A percentile compares a stretch with the other conserved stretches of the same genome.
Evolutionary conservation across 2,888 invertebrate genomes (phyloP).

Genomic region (Sesamia inferens): DNA sequence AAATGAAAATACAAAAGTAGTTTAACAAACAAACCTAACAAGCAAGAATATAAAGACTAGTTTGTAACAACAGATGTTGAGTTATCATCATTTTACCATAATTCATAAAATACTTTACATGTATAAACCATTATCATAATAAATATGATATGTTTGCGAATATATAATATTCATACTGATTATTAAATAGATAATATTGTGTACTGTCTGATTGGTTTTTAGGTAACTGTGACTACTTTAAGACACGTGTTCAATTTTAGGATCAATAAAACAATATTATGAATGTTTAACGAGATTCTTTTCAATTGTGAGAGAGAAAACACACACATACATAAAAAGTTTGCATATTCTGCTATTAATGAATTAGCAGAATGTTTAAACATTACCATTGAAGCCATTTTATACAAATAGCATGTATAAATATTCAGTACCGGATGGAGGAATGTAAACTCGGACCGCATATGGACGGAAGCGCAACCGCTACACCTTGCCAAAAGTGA

Average conservation of each 20-base stretch:
- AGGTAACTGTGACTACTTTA: slow-evolving; percentile 2
- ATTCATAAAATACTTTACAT: slow-evolving; percentile 53
- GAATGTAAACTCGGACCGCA: not conserved
- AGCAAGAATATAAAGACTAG: not conserved
- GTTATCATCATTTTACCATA: slow-evolving; percentile 57
- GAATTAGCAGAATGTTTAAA: not conserved
- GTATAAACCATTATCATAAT: slow-evolving; percentile 48
- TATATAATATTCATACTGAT: slow-evolving; percentile 13
- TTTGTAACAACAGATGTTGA: slow-evolving; percentile 40
- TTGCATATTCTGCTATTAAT: too few species aligned
- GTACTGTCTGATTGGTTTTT: not conserved
- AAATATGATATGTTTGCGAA: slow-evolving; percentile 45
- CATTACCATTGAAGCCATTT: not conserved
- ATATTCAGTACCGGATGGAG: not conserved
- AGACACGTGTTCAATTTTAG: not conserved
- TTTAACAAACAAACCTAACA: not conserved
- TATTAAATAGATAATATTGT: slow-evolving; percentile 31
- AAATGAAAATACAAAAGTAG: not conserved
- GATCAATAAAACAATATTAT: not conserved
- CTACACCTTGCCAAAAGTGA: not conserved
- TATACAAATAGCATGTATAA: slow-evolving; percentile 10
- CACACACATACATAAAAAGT: not conserved
- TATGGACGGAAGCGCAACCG: not conserved
- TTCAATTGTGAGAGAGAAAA: not conserved
- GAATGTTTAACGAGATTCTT: not conserved